Evolutionary conservation across 2,113 vertebrate genomes (phyloP), one percentile per base, ranked within the genome.

Genomic region (Phodopus roborovskii): DNA sequence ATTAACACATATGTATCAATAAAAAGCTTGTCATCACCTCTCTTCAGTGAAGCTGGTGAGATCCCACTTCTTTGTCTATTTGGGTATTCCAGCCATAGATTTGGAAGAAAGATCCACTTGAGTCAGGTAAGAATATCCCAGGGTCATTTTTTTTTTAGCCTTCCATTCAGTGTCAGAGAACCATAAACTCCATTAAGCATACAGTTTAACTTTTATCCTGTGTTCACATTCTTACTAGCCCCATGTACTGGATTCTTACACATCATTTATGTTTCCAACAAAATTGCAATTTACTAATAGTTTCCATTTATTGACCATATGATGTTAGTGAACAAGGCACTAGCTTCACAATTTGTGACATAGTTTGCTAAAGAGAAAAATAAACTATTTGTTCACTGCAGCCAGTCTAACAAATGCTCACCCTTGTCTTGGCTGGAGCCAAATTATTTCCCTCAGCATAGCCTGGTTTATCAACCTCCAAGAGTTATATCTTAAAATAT

Each of bases 281-380:
- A 74, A 89, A 24, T 5, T 89, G 45, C 42, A 39, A 53, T 70
- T 45, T 78, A 68, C 30, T 24, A 60, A 15, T 74, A 83, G 50
- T 11, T 88, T 92, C 19, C 13, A 71, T 60, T 90, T 64, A 7
- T 36, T 86, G 30, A 5, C 42, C 20, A 81, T 19, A 90, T 58
- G 9, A 71, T 94, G 24, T 28, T 85, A 73, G 22, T 90, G 95
- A 71, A 0, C 58, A 30, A 75, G 39, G 33, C n/a, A 86, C 16
- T 92, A 36, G 45, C 81, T 88, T 90, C 30, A 89, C 60, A 22
- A 73, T 75, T 94, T 95, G 62, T 36, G 30, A 64, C 24, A 26
- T 66, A 93, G 73, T 94, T 96, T 89, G 20, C 73, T 91, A 78
- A 48, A 45, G n/a, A 93, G 48, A 5, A 56, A 33, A 79, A 85